Evolutionary conservation across 1,140 invertebrate genomes (phyloP), one percentile per base, ranked within the genome.

Genomic region (Aphis gossypii): DNA sequence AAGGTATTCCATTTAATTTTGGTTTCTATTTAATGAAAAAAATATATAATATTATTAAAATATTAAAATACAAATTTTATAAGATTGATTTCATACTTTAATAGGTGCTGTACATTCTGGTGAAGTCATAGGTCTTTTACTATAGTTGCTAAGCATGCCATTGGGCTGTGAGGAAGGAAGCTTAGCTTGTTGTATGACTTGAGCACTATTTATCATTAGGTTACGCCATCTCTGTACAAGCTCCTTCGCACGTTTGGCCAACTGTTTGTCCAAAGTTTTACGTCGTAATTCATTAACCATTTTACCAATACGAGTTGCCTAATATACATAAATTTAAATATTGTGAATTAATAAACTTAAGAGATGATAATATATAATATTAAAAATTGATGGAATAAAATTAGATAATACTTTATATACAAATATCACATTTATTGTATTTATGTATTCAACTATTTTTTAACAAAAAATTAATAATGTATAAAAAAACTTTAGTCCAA

Each of bases 181-280:
- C 93, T 82, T 87, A 44, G 94, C 54, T 35, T 91, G 91, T 51
- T 91, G 84, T 38, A 92, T 84, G 90, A 84, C 86, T 56, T 87
- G 68, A 90, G 93, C 68, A 93, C 94, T 95, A 95, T 94, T 95
- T 90, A 95, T 95, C 94, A 98, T 96, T 95, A 98, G 96, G 95
- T 97, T 97, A 94, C 98, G 97, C 98, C 98, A 99, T 96, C 97
- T 96, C 94, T 98, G 98, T 56, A 99, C 97, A 95, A 99, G 96
- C 95, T 98, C 97, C 95, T 99, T 99, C 30, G 98, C 98, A 94
- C 98, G 96, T 94, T 97, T 97, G 46, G 98, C 98, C 95, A 99
- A 96, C 82, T 96, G 96, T 94, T 98, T 97, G 95, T 98, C 97
- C 87, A 96, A 97, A 60, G 98, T 98, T 95, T 98, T 98, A 93